Evolutionary conservation across 2,888 invertebrate species (phyloP).

Genomic region (Tuta absoluta): DNA sequence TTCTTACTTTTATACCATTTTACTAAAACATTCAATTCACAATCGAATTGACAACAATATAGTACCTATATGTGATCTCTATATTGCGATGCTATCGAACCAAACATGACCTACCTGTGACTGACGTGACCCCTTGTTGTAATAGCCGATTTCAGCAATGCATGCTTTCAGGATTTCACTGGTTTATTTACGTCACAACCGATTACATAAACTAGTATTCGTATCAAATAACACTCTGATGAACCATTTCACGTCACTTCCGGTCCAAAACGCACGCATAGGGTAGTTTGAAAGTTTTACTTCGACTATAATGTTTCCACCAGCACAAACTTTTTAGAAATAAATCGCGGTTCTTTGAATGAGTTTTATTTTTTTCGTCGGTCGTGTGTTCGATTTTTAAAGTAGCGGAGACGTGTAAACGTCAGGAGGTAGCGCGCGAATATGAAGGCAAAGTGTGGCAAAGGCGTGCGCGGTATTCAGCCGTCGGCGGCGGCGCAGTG

Average conservation of each 20-base stretch:
- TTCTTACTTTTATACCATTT: too few relatives aligned
- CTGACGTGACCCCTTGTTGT: background rate
- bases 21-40: too few relatives aligned
- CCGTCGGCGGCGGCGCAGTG: constrained; percentile 39
- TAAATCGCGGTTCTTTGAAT: constrained; percentile 49
- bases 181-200: constrained; percentile 49
- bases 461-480: constrained; percentile 55
- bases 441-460: constrained; percentile 41
- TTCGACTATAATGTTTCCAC: background rate
- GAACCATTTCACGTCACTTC: constrained; percentile 68
- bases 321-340: background rate
- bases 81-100: background rate
- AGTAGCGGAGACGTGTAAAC: constrained; percentile 51
- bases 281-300: constrained; percentile 29
- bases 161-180: constrained; percentile 48
- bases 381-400: constrained; percentile 6
- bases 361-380: constrained; percentile 15
- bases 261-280: constrained; percentile 59
- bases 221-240: constrained; percentile 65
- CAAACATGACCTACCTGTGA: background rate
- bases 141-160: constrained; percentile 18
- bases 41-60: too few relatives aligned
- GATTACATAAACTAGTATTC: constrained; percentile 43
- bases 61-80: background rate
- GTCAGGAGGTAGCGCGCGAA: constrained; percentile 47